Percentiles rank a stretch among this genome's conserved stretches.
Conservation (phyloP, 2,797 vertebrate species). For the Picus viridis region DNA sequence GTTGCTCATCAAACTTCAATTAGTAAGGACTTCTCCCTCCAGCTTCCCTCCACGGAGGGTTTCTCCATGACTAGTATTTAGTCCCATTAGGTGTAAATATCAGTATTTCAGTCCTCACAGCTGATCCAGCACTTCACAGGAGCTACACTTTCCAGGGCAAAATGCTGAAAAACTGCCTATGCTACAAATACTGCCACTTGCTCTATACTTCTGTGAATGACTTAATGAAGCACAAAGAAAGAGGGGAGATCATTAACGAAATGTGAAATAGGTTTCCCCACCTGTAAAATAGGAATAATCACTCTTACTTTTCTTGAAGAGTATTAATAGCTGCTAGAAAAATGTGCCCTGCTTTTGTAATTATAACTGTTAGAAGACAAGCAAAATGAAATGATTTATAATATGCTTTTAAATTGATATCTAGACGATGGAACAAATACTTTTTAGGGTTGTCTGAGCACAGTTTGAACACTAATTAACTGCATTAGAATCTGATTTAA, state of each 20-base stretch:
- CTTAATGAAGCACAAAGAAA: conserved; percentile 53
- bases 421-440: conserved; percentile 36
- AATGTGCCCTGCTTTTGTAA: conserved; percentile 43
- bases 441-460: conserved; percentile 20
- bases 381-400: conserved; percentile 58
- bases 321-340: conserved; percentile 48
- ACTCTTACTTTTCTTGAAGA: conserved; percentile 53
- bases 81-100: background rate
- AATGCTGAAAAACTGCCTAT: background rate
- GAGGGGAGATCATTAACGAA: conserved; percentile 7
- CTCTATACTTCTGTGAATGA: conserved; percentile 18
- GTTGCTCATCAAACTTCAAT: background rate
- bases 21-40: background rate
- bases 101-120: background rate
- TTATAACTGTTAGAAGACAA: conserved; percentile 53
- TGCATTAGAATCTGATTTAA: conserved; percentile 49
- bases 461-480: conserved; percentile 42
- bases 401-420: conserved; percentile 36
- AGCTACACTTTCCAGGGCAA: background rate
- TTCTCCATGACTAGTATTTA: background rate
- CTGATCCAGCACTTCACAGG: background rate
- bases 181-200: background rate
- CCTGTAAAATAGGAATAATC: conserved; percentile 58
- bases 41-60: background rate
- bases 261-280: conserved; percentile 48